phyloP scores from a whole-genome alignment of 2,797 vertebrate species.

The Okamejei kenojei region DNA sequence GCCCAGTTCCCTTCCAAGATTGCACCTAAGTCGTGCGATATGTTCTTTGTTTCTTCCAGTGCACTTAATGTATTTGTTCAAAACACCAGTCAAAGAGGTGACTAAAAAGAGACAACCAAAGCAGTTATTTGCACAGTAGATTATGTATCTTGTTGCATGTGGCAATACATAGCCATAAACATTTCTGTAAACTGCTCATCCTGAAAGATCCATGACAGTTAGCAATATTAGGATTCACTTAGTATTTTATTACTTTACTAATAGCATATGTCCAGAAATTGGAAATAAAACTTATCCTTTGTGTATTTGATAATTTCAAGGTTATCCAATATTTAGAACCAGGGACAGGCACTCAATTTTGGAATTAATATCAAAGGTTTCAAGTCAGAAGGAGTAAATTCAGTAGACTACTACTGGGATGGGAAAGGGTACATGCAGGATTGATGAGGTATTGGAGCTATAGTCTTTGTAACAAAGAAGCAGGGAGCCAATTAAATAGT shows the following conservation, averaged over 20 bases:
- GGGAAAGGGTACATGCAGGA: not conserved
- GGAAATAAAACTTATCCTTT: not conserved
- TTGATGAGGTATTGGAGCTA: not conserved
- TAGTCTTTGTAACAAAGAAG: not conserved
- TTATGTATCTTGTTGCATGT: not conserved
- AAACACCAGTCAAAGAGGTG: not conserved
- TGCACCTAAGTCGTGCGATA: not conserved
- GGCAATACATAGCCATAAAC: not conserved
- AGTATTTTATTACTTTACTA: not conserved
- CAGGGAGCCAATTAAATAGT: not conserved
- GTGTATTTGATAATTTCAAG: not conserved
- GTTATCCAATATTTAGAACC: not conserved
- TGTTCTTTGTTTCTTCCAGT: not conserved
- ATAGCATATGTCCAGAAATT: not conserved
- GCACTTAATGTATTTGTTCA: not conserved
- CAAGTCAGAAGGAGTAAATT: not conserved
- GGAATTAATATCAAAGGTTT: not conserved
- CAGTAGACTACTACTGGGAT: not conserved
- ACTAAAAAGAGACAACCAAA: not conserved
- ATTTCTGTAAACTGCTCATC: not conserved
- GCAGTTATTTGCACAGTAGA: not conserved
- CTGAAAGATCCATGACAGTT: not conserved
- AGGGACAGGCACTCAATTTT: not conserved
- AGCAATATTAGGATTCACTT: not conserved
- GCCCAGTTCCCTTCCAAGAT: not conserved